phyloP scores from a whole-genome alignment of 2,113 vertebrate species.

The Apodemus speciosus region DNA sequence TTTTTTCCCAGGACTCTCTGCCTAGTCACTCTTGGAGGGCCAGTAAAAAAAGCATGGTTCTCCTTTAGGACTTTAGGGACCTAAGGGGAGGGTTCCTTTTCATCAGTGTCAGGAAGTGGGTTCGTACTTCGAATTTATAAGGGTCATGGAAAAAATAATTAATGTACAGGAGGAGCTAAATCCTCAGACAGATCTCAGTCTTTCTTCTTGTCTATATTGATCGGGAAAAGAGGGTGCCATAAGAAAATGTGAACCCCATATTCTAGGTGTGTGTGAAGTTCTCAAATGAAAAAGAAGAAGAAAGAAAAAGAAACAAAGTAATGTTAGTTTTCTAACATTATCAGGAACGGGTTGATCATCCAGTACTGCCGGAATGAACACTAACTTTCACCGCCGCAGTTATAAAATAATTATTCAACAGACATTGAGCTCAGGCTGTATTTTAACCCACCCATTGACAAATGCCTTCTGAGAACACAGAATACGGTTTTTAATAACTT shows the following conservation, averaged over 20 bases:
- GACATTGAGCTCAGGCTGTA: slow-evolving; percentile 1
- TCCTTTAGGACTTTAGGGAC: not conserved
- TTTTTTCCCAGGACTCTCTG: not conserved
- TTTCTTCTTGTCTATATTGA: not conserved
- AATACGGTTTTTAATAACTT: not conserved
- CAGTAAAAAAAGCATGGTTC: not conserved
- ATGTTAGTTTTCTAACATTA: not conserved
- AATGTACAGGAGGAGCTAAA: not conserved
- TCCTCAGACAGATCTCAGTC: not conserved
- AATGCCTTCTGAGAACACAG: slow-evolving; percentile 40
- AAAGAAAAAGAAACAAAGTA: not conserved
- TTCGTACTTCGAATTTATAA: not conserved
- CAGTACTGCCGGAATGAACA: not conserved
- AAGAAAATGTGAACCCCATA: not conserved
- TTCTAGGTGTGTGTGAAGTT: not conserved
- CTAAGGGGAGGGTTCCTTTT: not conserved
- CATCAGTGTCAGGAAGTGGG: too few relatives aligned
- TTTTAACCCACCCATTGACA: slow-evolving; percentile 3
- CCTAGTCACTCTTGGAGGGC: not conserved
- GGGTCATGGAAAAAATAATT: not conserved
- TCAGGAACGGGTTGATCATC: not conserved
- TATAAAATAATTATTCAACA: slow-evolving; percentile 57
- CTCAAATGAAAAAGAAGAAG: not conserved
- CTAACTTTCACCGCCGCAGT: not conserved
- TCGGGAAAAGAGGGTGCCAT: not conserved